Evolutionary conservation across 2,888 invertebrate genomes (phyloP), one percentile per base, ranked within the genome.

Genomic region (Galerucella calmariensis): DNA sequence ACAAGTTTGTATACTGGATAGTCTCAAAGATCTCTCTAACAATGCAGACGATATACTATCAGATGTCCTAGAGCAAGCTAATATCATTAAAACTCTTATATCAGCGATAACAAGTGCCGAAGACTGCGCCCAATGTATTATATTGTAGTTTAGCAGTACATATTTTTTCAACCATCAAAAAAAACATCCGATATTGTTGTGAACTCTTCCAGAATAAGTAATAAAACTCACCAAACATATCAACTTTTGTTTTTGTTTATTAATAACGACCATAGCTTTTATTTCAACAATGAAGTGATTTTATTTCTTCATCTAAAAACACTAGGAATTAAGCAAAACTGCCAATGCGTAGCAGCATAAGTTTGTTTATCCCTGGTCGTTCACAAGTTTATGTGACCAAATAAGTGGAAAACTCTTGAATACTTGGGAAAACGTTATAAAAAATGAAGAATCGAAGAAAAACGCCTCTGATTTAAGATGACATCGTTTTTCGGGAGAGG

Each of bases 161-260:
- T 51, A n/a, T 51, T n/a, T 51, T n/a, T 51, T 5, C 11, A 41
- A 9, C 51, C n/a, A 1, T 4, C 8, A n/a, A 51, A 51, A 51
- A 51, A 5, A 51, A n/a, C n/a, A n/a, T 51, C n/a, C n/a, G 51
- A 51, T n/a, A 51, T 51, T 51, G 51, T 51, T 51, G 51, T 51
- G 51, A 51, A 51, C n/a, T 51, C 51, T 51, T 51, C 14, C 14
- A n/a, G n/a, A 51, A 51, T 14, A 51, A n/a, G 6, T 14, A 51
- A 51, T 51, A 51, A 51, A 51, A 51, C 5, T 5, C 4, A n/a
- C n/a, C n/a, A 14, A 51, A 51, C 14, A 51, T 48, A 12, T 48
- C 5, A n/a, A n/a, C 8, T n/a, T 51, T 51, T n/a, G 14, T 51
- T n/a, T 51, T 51, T 51, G 5, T 51, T 14, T 51, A 51, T 51